These are phyloP conservation scores for Acleris emargana DNA, from an alignment of 2,888 invertebrate species.

Conservation along the genomic window DNA sequence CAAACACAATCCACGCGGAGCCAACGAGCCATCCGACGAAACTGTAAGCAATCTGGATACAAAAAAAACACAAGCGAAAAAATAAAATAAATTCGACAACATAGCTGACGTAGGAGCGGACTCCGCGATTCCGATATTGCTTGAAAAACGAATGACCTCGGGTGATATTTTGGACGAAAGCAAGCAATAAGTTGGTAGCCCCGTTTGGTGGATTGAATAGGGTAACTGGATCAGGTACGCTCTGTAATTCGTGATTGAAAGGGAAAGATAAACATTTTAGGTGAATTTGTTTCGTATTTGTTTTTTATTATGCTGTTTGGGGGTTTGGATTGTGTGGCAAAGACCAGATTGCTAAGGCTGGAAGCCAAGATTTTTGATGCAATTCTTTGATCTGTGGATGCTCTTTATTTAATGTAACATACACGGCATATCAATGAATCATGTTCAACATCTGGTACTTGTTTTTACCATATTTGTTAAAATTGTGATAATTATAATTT, in stretches of 20 bases:
- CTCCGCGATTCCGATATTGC: conserved; percentile 37
- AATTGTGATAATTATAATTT: too few relatives aligned
- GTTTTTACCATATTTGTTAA: too few relatives aligned
- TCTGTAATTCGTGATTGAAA: conserved; percentile 9
- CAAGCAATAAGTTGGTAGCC: conserved; percentile 33
- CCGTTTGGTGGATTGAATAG: conserved; percentile 19
- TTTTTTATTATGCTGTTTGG: background rate
- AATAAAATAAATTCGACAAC: conserved; percentile 36
- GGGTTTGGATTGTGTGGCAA: background rate
- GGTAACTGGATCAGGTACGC: conserved; percentile 16
- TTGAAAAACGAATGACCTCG: conserved; percentile 39
- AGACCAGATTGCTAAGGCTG: background rate
- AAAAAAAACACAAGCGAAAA: conserved; percentile 26
- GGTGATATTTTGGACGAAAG: conserved; percentile 37
- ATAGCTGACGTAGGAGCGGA: conserved; percentile 33
- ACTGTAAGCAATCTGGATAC: conserved; percentile 24
- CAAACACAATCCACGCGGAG: conserved; percentile 24
- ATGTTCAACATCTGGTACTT: too few relatives aligned
- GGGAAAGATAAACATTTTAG: conserved; percentile 3
- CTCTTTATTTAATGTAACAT: too few relatives aligned
- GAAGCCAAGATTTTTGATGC: too few relatives aligned
- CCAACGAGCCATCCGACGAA: conserved; percentile 18
- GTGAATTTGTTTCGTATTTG: conserved; percentile 13
- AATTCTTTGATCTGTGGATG: too few relatives aligned
- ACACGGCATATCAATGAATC: too few relatives aligned